Percentiles rank a stretch among this genome's conserved stretches.
Evolutionary conservation across 2,888 invertebrate genomes (phyloP).

Genomic region (Sclerodermus sp.): DNA sequence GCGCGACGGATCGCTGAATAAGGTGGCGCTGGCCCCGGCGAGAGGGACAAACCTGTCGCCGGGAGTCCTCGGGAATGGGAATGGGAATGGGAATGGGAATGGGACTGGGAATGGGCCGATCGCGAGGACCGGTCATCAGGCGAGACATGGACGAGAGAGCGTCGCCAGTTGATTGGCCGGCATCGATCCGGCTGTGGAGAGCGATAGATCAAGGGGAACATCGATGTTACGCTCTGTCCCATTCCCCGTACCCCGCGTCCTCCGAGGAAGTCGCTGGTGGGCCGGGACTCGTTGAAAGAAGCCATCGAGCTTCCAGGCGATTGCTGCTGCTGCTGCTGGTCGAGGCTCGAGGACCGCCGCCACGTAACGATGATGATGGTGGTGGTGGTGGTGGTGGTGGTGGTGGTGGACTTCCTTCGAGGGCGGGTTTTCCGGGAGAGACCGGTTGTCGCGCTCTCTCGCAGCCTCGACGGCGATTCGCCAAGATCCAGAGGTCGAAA

Average conservation of each 20-base stretch:
- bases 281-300: background rate
- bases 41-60: background rate
- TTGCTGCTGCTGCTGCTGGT: too few relatives aligned
- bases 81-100: slow-evolving; percentile 8
- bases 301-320: background rate
- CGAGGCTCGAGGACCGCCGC: too few relatives aligned
- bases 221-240: slow-evolving; percentile 29
- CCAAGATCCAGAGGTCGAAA: slow-evolving; percentile 35
- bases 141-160: slow-evolving; percentile 21
- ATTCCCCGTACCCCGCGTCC: slow-evolving; percentile 8
- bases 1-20: background rate
- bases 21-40: slow-evolving; percentile 6
- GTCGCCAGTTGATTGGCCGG: slow-evolving; percentile 35
- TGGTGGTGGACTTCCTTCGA: background rate
- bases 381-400: background rate
- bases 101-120: background rate
- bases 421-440: background rate
- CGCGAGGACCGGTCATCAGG: slow-evolving; percentile 18
- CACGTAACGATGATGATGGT: background rate
- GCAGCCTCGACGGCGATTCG: slow-evolving; percentile 32
- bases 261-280: background rate
- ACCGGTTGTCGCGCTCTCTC: background rate
- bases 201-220: slow-evolving; percentile 39
- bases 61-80: slow-evolving; percentile 12
- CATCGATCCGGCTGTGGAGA: slow-evolving; percentile 36